Conservation (phyloP, 2,888 invertebrate species). For the Hartigia nigra region DNA sequence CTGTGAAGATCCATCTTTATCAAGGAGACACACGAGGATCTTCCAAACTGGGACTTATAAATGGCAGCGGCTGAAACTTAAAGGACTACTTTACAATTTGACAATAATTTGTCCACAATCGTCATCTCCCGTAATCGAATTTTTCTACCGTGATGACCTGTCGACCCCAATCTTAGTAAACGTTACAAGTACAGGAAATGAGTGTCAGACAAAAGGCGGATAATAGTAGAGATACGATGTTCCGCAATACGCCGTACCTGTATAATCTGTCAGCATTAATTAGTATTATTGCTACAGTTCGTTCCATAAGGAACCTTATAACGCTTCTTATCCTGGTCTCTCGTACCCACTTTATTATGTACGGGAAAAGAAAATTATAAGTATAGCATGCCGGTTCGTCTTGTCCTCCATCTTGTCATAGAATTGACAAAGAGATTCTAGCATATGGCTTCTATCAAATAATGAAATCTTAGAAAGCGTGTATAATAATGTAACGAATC, state of each 20-base stretch:
- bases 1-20: neutral
- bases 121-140: neutral
- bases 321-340: neutral
- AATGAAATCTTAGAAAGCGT: neutral
- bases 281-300: neutral
- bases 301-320: neutral
- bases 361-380: neutral
- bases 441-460: neutral
- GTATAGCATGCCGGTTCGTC: neutral
- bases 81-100: constrained; percentile 20
- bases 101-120: constrained; percentile 28
- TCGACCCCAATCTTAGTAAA: neutral
- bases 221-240: neutral
- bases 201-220: neutral
- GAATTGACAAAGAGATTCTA: neutral
- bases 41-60: neutral
- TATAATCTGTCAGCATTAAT: neutral
- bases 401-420: neutral
- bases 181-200: neutral
- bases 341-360: neutral
- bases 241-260: neutral
- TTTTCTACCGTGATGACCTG: neutral
- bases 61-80: neutral
- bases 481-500: neutral
- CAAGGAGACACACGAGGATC: neutral